Evolutionary conservation across 2,888 invertebrate species (phyloP), one percentile per base, ranked within the genome.

Genomic region (Sarcophaga rosellei): DNA sequence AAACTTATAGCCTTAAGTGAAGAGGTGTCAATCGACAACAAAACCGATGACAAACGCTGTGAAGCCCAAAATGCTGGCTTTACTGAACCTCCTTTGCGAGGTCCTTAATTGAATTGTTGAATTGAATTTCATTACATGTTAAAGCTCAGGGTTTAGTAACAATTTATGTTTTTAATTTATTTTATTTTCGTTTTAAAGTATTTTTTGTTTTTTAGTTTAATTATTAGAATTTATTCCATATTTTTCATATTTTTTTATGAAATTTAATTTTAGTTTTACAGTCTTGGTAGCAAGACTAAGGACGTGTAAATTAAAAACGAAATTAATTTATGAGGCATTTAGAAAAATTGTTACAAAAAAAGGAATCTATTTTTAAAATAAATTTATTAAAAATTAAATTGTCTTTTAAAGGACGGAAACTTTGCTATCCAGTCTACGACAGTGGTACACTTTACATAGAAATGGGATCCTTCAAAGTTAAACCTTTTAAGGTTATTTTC

Each of bases 21-120:
- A 68, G 92, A 94, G 21, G 94, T 95, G 21, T 92, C 95, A 75
- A 94, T 95, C 10, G 92, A 92, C 1, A 92, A 95, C 88, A 94
- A 94, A 92, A 53, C 3, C 10, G 93, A 94, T 65, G 92, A 91
- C 23, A 94, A 94, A 74, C 94, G 95, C 81, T 96, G 96, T 88
- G 92, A 92, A 84, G 93, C 95, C 2, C 93, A 94, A 70, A 94
- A 95, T 91, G 92, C 93, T 3, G 92, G 92, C 84, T 96, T 94
- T 89, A 93, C 93, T 3, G 94, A 94, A 85, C 95, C 95, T 35
- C 93, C 94, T 57, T 93, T 94, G 23, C 89, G 91, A 44, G 93
- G 93, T 3, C 93, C 93, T 65, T 93, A 91, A 76, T 23, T 20
- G 62, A 53, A 53, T 12, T n/a, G 25, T 15, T 15, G 45, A 35